phyloP scores from a whole-genome alignment of 2,888 invertebrate genomes.

The Nezara viridula region DNA sequence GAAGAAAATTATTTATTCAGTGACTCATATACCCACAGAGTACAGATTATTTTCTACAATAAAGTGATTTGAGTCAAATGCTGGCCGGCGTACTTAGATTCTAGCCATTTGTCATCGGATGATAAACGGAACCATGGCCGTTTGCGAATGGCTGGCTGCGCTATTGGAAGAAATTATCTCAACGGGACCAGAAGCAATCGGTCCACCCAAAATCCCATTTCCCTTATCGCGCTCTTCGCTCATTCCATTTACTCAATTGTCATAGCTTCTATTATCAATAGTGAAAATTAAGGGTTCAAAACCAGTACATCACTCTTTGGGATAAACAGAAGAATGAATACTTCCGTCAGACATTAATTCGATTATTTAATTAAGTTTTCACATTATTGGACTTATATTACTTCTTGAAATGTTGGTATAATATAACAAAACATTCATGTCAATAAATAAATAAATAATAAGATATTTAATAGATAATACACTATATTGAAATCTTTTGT shows the following conservation, averaged over 20 bases:
- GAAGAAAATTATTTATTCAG: neutral
- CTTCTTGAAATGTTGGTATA: too few species aligned
- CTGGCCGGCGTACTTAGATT: neutral
- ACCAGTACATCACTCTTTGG: neutral
- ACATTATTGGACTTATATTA: too few species aligned
- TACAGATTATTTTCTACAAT: neutral
- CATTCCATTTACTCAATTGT: neutral
- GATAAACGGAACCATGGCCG: slow-evolving; percentile 15
- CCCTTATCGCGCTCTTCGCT: neutral
- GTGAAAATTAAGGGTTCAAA: neutral
- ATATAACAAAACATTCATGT: too few species aligned
- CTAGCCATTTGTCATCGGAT: neutral
- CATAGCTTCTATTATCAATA: neutral
- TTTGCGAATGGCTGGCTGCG: neutral
- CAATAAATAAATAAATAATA: too few species aligned
- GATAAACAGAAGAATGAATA: neutral
- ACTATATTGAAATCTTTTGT: too few species aligned
- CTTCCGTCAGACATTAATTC: too few species aligned
- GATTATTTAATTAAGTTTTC: too few species aligned
- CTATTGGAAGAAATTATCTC: slow-evolving; percentile 4
- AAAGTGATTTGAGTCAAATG: neutral
- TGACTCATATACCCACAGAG: neutral
- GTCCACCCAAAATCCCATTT: neutral
- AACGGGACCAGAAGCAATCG: neutral
- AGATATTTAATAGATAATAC: too few species aligned